Percentiles rank a stretch among this genome's conserved stretches.
Evolutionary conservation across 2,888 invertebrate genomes (phyloP).

Genomic region (Diabrotica balteata): DNA sequence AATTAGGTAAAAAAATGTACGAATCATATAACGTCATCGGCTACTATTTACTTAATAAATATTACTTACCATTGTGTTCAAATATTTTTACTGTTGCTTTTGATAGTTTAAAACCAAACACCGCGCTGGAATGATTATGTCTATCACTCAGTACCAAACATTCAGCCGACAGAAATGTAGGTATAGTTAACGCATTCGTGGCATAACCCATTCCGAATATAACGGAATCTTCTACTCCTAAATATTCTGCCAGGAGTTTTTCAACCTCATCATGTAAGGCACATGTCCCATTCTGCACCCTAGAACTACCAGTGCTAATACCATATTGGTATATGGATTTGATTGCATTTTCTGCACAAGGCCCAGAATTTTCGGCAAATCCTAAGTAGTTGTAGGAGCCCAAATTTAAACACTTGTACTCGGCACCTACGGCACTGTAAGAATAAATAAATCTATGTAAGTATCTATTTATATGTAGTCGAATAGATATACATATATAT

Average conservation of each 20-base stretch:
- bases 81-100: constrained; percentile 87
- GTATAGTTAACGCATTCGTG: constrained; percentile 93
- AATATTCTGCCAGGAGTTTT: constrained; percentile 81
- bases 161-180: constrained; percentile 82
- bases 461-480: constrained; percentile 47
- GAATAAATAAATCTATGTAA: constrained; percentile 61
- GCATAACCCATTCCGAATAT: constrained; percentile 99
- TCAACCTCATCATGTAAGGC: constrained; percentile 83
- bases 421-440: constrained; percentile 78
- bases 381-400: constrained; percentile 99
- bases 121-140: constrained; percentile 96
- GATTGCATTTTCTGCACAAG: constrained; percentile 79
- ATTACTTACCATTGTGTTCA: constrained; percentile 74
- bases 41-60: not conserved
- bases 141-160: constrained; percentile 94
- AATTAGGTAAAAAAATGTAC: no score
- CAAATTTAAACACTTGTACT: constrained; percentile 86
- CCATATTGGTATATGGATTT: constrained; percentile 75
- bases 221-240: constrained; percentile 92
- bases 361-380: constrained; percentile 85
- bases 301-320: constrained; percentile 75
- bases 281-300: constrained; percentile 82
- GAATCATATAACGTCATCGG: no score
- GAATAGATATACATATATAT: no score
- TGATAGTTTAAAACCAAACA: constrained; percentile 89